Base-by-base conservation (phyloP, 2,113 vertebrate genomes). In the Eretmochelys imbricata region DNA sequence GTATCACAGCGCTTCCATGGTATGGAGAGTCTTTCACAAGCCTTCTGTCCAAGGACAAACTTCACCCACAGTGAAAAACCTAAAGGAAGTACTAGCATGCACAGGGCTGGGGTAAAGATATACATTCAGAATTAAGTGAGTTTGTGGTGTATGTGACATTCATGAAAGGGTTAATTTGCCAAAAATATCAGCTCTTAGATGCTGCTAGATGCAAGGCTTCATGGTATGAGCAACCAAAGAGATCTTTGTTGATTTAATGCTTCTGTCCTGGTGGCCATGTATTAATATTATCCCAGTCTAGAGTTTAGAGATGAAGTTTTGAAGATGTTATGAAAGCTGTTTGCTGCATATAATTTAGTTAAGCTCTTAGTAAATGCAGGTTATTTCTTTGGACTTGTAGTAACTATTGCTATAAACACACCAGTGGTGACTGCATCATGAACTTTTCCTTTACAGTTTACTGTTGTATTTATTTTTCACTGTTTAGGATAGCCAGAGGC, bases 41-140 rank as follows among this genome's bases (percentile, higher is more conserved):
- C 24, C 8, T 75, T 83, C 14, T 50, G 59, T 87, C 53, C 38
- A 82, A 83, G 55, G 81, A 57, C 16, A 1, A 2, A 20, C 5
- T 59, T 22, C 1, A 1, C 6, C 11, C n/a, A 51, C 24, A 38
- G 3, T 25, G 24, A 80, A 88, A 91, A 92, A 82, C 14, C 20
- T 25, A 2, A 0, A 69, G 35, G 35, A 69, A 69, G 35, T 69
- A 14, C 4, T 57, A 85, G 89, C 25, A 29, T 10, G 7, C 1
- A 20, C 1, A n/a, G 3, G 85, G 5, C 1, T 42, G 19, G 8
- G 29, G 38, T 48, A 50, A 49, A 1, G 0, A 31, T 48, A 54
- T 19, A 31, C 7, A 6, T 10, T 14, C 0, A 8, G 25, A 38
- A 4, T 2, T 12, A 35, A 2, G 22, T 24, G 57, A n/a, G 48